Conservation (phyloP, 1,140 invertebrate species). For the Agrypnia vestita region DNA sequence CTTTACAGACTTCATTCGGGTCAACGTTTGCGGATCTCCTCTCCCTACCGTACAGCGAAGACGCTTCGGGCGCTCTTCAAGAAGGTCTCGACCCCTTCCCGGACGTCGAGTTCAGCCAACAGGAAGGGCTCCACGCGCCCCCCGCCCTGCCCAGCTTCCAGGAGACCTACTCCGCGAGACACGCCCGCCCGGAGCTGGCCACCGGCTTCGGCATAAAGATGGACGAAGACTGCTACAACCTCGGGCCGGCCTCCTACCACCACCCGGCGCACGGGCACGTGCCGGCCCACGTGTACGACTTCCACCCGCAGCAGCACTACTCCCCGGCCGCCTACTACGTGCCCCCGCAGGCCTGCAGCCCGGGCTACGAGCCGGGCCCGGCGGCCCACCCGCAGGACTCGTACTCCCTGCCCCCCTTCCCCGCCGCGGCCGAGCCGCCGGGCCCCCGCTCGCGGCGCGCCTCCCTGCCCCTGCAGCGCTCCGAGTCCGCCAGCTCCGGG, state of each 20-base stretch:
- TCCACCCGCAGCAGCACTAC: slow-evolving; percentile 74
- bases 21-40: slow-evolving; percentile 73
- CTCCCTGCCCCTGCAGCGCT: slow-evolving; percentile 82
- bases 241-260: slow-evolving; percentile 70
- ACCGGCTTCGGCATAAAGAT: slow-evolving; percentile 79
- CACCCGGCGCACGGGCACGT: slow-evolving; percentile 71
- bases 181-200: slow-evolving; percentile 75
- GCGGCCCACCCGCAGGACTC: slow-evolving; percentile 73
- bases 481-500: slow-evolving; percentile 82
- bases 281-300: slow-evolving; percentile 75
- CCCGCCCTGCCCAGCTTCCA: slow-evolving; percentile 88
- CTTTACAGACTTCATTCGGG: slow-evolving; percentile 73
- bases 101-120: slow-evolving; percentile 71
- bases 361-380: slow-evolving; percentile 71
- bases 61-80: slow-evolving; percentile 71
- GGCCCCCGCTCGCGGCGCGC: slow-evolving; percentile 79
- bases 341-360: slow-evolving; percentile 73
- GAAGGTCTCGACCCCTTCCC: slow-evolving; percentile 72
- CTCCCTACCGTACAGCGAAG: slow-evolving; percentile 72
- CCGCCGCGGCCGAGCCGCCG: slow-evolving; percentile 73
- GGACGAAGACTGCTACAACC: slow-evolving; percentile 84
- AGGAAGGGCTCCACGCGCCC: slow-evolving; percentile 66
- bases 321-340: slow-evolving; percentile 73
- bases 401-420: slow-evolving; percentile 78
- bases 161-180: slow-evolving; percentile 86